These are phyloP conservation scores for Linyphia triangularis DNA, from an alignment of 2,888 invertebrate genomes.

Conservation along the genomic window DNA sequence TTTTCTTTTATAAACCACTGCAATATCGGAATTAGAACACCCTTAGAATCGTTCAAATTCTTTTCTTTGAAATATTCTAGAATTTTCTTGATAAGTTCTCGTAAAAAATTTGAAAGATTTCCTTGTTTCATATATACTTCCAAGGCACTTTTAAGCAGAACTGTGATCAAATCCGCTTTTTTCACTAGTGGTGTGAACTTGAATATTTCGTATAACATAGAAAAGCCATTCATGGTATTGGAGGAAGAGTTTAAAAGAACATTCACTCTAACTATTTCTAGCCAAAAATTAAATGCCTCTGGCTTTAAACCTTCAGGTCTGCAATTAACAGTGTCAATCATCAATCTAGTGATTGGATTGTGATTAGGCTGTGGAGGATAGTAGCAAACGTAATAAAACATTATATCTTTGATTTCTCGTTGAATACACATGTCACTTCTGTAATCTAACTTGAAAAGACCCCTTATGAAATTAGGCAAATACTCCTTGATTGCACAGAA, in stretches of 20 bases:
- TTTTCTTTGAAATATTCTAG: slow-evolving; percentile 31
- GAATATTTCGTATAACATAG: slow-evolving; percentile 40
- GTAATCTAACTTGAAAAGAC: slow-evolving; percentile 56
- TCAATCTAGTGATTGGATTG: slow-evolving; percentile 44
- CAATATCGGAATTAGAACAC: slow-evolving; percentile 35
- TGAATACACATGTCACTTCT: slow-evolving; percentile 47
- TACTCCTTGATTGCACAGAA: slow-evolving; percentile 45
- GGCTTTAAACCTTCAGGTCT: slow-evolving; percentile 10
- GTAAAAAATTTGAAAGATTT: slow-evolving; percentile 21
- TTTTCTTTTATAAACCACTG: slow-evolving; percentile 56
- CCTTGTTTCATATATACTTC: slow-evolving; percentile 58
- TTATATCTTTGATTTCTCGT: slow-evolving; percentile 45
- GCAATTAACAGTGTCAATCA: slow-evolving; percentile 3
- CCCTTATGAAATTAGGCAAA: slow-evolving; percentile 36
- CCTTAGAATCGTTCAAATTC: not conserved
- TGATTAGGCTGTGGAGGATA: slow-evolving; percentile 2
- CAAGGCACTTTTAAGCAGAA: slow-evolving; percentile 43
- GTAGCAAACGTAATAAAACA: slow-evolving; percentile 8
- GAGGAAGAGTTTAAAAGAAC: not conserved
- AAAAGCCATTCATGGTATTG: slow-evolving; percentile 28
- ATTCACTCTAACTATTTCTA: slow-evolving; percentile 20
- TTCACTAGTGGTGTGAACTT: not conserved
- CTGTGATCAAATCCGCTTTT: not conserved
- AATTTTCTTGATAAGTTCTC: slow-evolving; percentile 10
- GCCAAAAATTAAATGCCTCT: slow-evolving; percentile 35